Conservation (phyloP, 2,888 invertebrate genomes). For the Polydrusus cervinus region DNA sequence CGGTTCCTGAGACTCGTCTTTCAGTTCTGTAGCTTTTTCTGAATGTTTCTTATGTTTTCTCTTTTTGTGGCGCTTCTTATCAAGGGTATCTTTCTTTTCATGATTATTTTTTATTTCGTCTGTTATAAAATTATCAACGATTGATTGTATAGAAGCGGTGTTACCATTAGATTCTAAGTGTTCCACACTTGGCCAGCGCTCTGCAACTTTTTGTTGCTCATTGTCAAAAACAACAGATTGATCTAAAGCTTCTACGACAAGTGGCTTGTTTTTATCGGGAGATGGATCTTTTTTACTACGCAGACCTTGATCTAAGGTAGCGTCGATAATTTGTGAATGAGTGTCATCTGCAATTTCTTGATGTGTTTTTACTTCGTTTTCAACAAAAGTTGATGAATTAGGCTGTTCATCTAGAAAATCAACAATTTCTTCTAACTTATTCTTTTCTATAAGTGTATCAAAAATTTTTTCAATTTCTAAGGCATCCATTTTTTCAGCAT, state of each 20-base stretch:
- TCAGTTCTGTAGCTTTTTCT: neutral
- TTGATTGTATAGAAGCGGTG: conserved; percentile 25
- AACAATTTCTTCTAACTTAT: neutral
- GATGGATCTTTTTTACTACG: conserved; percentile 17
- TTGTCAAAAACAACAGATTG: conserved; percentile 61
- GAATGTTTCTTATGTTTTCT: conserved; percentile 30
- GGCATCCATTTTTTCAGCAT: neutral
- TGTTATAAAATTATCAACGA: conserved; percentile 20
- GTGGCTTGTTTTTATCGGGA: conserved; percentile 28
- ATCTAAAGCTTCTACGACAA: conserved; percentile 60
- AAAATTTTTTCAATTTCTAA: neutral
- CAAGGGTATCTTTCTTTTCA: conserved; percentile 13
- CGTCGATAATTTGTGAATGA: conserved; percentile 9
- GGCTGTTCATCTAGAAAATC: conserved; percentile 12
- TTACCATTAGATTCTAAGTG: conserved; percentile 30
- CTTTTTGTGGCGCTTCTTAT: conserved; percentile 30
- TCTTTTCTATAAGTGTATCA: conserved; percentile 1
- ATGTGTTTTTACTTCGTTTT: conserved; percentile 18
- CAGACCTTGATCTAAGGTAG: conserved; percentile 25
- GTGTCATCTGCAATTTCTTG: neutral
- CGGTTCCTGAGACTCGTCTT: conserved; percentile 8
- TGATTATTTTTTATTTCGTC: conserved; percentile 1
- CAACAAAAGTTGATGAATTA: neutral
- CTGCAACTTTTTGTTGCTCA: conserved; percentile 37
- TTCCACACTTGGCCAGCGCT: conserved; percentile 49